Evolutionary conservation across 2,113 vertebrate genomes (phyloP).

Genomic region (Dryoscopus gambensis): DNA sequence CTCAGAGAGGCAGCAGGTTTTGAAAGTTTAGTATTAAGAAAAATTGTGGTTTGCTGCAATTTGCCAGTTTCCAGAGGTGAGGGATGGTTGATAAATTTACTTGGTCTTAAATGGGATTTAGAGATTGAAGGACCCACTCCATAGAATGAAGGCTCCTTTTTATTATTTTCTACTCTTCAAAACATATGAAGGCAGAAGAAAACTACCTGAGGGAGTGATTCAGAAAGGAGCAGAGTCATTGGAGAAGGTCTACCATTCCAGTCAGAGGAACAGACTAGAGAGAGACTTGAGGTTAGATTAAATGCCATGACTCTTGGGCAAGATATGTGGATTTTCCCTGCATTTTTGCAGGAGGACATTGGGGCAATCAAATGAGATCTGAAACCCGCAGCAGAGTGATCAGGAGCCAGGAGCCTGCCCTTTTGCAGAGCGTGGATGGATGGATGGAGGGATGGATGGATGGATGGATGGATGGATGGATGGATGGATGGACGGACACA

Average conservation of each 20-base stretch:
- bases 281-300: not conserved
- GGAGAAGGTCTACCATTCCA: not conserved
- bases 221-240: not conserved
- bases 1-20: not conserved
- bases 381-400: not conserved
- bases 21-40: not conserved
- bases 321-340: not conserved
- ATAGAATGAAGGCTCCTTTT: not conserved
- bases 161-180: not conserved
- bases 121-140: not conserved
- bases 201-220: not conserved
- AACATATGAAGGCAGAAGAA: not conserved
- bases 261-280: not conserved
- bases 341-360: not conserved
- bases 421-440: not conserved
- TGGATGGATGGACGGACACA: not conserved
- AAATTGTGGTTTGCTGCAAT: not conserved
- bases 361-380: not conserved
- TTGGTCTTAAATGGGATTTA: not conserved
- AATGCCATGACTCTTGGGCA: not conserved
- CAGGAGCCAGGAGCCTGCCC: not conserved
- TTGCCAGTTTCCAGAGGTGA: not conserved
- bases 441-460: not conserved
- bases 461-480: not conserved
- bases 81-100: not conserved